These are phyloP conservation scores for Norana najaformis DNA, from an alignment of 2,888 invertebrate genomes.

Conservation along the genomic window DNA sequence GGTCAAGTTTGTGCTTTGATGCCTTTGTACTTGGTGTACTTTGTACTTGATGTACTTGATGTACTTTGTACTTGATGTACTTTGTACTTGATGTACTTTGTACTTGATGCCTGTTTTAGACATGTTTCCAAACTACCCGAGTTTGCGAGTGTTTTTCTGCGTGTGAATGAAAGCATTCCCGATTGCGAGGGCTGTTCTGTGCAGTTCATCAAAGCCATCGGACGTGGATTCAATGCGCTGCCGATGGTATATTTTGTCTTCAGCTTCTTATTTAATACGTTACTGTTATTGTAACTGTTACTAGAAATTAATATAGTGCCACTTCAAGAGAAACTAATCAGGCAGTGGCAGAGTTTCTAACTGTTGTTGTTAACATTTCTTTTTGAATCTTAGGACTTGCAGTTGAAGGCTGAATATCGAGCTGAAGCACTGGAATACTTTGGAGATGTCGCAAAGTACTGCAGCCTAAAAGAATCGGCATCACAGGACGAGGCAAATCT, in stretches of 20 bases:
- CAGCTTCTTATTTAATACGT: no score
- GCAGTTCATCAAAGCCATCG: slow-evolving; percentile 22
- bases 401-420: slow-evolving; percentile 49
- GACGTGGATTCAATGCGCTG: slow-evolving; percentile 15
- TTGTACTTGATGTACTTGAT: no score
- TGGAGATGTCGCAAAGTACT: slow-evolving; percentile 46
- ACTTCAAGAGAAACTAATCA: no score
- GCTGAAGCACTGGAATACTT: slow-evolving; percentile 49
- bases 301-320: no score
- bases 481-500: slow-evolving; percentile 45
- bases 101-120: neutral
- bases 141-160: slow-evolving; percentile 7
- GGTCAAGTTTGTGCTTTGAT: no score
- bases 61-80: no score
- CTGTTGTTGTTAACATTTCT: neutral
- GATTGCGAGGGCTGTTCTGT: neutral
- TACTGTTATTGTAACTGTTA: no score
- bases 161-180: neutral
- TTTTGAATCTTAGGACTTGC: slow-evolving; percentile 47
- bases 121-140: neutral
- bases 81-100: no score
- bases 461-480: slow-evolving; percentile 15
- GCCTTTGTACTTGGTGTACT: no score
- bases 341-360: no score
- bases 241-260: neutral